phyloP scores from a whole-genome alignment of 2,113 vertebrate species.

The Cebus imitator region DNA sequence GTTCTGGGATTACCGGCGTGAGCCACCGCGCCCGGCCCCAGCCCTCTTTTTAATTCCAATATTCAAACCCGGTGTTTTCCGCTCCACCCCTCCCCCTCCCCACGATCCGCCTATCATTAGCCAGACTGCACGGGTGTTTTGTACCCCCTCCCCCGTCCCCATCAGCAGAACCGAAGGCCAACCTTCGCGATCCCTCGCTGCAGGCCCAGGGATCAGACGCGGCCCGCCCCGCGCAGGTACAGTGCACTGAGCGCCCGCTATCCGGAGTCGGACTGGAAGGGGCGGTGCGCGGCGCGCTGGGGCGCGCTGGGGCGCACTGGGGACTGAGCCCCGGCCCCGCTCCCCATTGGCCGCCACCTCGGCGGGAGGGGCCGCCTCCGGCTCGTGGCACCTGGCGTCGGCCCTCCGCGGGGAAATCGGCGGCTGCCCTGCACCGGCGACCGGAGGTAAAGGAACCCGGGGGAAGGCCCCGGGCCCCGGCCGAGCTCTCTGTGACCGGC shows the following conservation, averaged over 20 bases:
- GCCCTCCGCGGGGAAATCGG: constrained; percentile 79
- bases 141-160: neutral
- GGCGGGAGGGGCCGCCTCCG: constrained; percentile 75
- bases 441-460: constrained; percentile 62
- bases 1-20: no score
- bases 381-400: constrained; percentile 79
- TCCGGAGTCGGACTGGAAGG: constrained; percentile 69
- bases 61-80: constrained; percentile 58
- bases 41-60: neutral
- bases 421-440: constrained; percentile 75
- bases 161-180: constrained; percentile 63
- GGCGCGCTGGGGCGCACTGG: constrained; percentile 49
- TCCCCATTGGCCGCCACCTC: constrained; percentile 77
- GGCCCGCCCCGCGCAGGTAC: constrained; percentile 71
- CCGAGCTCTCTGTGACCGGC: neutral
- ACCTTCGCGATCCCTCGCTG: constrained; percentile 61
- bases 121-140: constrained; percentile 49
- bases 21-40: no score
- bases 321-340: constrained; percentile 58
- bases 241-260: constrained; percentile 29
- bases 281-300: constrained; percentile 73
- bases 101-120: neutral
- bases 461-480: constrained; percentile 58
- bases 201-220: constrained; percentile 48
- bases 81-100: constrained; percentile 19